Evolutionary conservation across 2,888 invertebrate genomes (phyloP), one percentile per base, ranked within the genome.

Genomic region (Candidula unifasciata): DNA sequence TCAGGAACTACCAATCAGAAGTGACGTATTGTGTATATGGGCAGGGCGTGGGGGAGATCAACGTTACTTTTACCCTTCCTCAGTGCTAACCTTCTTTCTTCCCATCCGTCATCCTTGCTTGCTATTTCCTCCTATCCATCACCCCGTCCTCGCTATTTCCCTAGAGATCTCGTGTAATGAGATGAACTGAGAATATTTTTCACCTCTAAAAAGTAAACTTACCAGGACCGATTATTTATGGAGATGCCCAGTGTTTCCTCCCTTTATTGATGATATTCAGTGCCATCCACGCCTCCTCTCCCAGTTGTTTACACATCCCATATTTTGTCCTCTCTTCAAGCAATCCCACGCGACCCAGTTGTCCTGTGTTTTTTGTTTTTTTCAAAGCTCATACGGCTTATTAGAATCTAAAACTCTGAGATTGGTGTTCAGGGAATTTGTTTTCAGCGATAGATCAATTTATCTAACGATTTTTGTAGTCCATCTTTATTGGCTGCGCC

Each of bases 231-330:
- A 44, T 52, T 73, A 60, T 78, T 78, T 35, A 77, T 77, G 60
- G 77, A 33, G 33, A 33, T 60, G 77, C 57, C 6, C 37, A 37
- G 64, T 24, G 24, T 37, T 64, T 78, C 64, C 64, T 64, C 60
- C 73, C 27, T 1, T 78, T 78, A 78, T 78, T 78, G 78, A 78
- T 78, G 78, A 37, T 64, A n/a, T 60, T 35, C 78, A 37, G 10
- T 60, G 30, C 78, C n/a, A 3, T 21, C 1, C 24, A 64, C 64
- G 64, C 37, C 37, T 37, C 37, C 37, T 21, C 60, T 60, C n/a
- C n/a, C n/a, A n/a, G n/a, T 44, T 30, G 24, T 77, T 57, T 60
- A 60, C 57, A 13, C 30, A 77, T 77, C 77, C 33, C 54, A 74
- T n/a, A n/a, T 27, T n/a, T 54, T 54, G n/a, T n/a, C 73, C 37